Evolutionary conservation across 2,113 vertebrate species (phyloP), one percentile per base, ranked within the genome.

Genomic region (Ahaetulla prasina): DNA sequence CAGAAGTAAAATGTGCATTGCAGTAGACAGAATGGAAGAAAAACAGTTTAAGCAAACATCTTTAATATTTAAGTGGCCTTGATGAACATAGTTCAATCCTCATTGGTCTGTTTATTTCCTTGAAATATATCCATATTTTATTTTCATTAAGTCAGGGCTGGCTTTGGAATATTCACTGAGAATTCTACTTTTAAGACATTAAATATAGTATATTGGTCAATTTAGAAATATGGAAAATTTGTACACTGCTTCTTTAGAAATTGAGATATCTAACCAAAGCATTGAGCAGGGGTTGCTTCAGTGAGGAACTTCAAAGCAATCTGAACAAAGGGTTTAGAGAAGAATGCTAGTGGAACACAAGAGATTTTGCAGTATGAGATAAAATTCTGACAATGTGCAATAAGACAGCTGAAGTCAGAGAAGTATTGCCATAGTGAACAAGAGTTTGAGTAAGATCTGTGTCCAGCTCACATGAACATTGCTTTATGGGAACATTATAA

Each of bases 241-340:
- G 57, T 49, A 91, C 92, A 86, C 45, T 47, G 12, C 63, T 89
- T 39, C 27, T 27, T 52, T 94, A 91, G 91, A 92, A 96, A 89
- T 60, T 92, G 27, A 25, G 95, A 2, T 60, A 63, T 91, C 43
- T 35, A 57, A 3, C 25, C 27, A 63, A 87, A 90, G 91, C 88
- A 92, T 30, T 63, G 12, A 4, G 89, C 87, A 68, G 92, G 74
- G 89, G 50, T 92, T 90, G 90, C 85, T 54, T 35, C 53, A 92
- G 43, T 3, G 74, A 93, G 54, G 23, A 95, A 63, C 55, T 54
- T 95, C 89, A 49, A 60, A 92, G 39, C 89, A 23, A 86, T 85
- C 74, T 52, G 0, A 52, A 45, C 35, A 88, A 92, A 94, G 27
- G 9, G 6, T 93, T 90, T 86, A 16, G 55, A 91, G 87, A 94